These are phyloP conservation scores for Nymphalis c-album DNA, from an alignment of 2,888 invertebrate genomes.

Conservation along the genomic window DNA sequence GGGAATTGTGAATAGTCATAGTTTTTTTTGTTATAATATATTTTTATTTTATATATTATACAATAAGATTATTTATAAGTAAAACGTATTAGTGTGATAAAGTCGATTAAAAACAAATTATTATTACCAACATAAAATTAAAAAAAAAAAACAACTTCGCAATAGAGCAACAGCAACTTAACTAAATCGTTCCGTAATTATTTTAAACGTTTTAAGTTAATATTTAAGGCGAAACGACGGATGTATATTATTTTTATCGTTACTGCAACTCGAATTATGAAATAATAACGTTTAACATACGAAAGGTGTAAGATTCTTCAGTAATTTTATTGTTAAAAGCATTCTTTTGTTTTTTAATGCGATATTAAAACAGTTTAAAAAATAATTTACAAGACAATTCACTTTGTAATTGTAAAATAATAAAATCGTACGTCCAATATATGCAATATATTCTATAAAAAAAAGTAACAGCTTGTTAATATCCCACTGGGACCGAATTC, in stretches of 20 bases:
- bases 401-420: too few relatives aligned
- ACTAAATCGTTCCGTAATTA: conserved; percentile 74
- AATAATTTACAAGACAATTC: background rate
- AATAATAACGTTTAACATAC: conserved; percentile 58
- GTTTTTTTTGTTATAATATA: too few relatives aligned
- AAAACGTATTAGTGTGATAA: too few relatives aligned
- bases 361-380: background rate
- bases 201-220: conserved; percentile 78
- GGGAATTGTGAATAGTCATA: too few relatives aligned
- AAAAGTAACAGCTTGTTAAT: too few relatives aligned
- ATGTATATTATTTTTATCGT: conserved; percentile 65
- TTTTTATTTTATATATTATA: too few relatives aligned
- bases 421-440: background rate
- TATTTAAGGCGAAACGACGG: conserved; percentile 68
- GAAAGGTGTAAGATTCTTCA: conserved; percentile 60
- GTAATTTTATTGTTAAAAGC: conserved; percentile 50
- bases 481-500: too few relatives aligned
- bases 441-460: background rate
- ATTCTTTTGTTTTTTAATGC: conserved; percentile 18
- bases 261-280: conserved; percentile 57
- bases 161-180: conserved; percentile 48
- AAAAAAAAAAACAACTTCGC: conserved; percentile 23
- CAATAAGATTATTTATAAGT: too few relatives aligned
- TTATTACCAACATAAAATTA: background rate
- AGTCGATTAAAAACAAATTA: too few relatives aligned